Evolutionary conservation across 2,888 invertebrate species (phyloP), one percentile per base, ranked within the genome.

Genomic region (Spisula subtruncata): DNA sequence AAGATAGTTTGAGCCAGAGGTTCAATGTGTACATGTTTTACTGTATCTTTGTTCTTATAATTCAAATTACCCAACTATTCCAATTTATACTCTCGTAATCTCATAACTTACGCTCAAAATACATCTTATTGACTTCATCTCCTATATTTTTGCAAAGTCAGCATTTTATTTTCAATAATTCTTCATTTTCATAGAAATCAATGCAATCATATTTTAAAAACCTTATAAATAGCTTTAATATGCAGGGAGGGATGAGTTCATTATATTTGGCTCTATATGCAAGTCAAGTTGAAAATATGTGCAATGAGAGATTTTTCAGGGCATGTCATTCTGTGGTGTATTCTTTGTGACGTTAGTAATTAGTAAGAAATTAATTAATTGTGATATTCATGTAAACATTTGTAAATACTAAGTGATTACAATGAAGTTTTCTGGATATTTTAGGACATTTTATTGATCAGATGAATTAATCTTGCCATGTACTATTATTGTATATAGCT

Each of bases 21-120:
- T 14, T 51, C 16, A 51, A 51, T 51, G 12, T 51, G 51, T 51
- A 51, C 51, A 51, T 51, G 51, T 51, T 10, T 16, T 51, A 10
- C 16, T 51, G 51, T 51, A 20, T 10, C n/a, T 25, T 66, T 66
- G 60, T 66, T n/a, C 60, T 10, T 66, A 5, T n/a, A 25, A n/a
- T 66, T 8, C 25, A 25, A n/a, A n/a, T 66, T 10, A 41, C 41
- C 41, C 4, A 25, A 66, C 25, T n/a, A n/a, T 60, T 25, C 60
- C n/a, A 66, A n/a, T 66, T 10, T 66, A 6, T 66, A 41, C 41
- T 66, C n/a, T 8, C 2, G 60, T 25, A 8, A 8, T 25, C 60
- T 66, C 60, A 66, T 4, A 66, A 66, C n/a, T n/a, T 25, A 66
- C 20, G 60, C 60, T 66, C 60, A 66, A 66, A 51, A 66, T 66